phyloP scores from a whole-genome alignment of 2,113 vertebrate species.

The Struthidea cinerea region DNA sequence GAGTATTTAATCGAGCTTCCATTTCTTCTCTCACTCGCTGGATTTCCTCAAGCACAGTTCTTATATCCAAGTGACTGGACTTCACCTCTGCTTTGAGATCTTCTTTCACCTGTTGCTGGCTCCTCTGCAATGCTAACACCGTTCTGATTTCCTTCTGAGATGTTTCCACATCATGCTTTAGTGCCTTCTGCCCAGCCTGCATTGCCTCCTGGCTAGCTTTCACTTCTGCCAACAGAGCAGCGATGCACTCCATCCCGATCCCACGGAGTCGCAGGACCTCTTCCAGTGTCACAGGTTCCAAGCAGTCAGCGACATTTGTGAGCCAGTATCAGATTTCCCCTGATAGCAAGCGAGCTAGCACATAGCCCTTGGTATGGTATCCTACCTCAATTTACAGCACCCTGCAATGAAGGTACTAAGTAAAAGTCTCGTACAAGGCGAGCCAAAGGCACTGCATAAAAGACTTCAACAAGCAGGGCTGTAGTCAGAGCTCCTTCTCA shows the following conservation, averaged over 20 bases:
- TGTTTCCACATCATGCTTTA: constrained; percentile 5
- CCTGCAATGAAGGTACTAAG: neutral
- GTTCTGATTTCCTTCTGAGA: constrained; percentile 43
- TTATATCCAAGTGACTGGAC: constrained; percentile 60
- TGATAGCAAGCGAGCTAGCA: neutral
- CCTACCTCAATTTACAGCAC: neutral
- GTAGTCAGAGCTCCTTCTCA: constrained; percentile 1
- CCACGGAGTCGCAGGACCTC: neutral
- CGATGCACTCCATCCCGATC: constrained; percentile 11
- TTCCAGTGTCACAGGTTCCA: constrained; percentile 3
- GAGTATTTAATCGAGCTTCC: constrained; percentile 52
- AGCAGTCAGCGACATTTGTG: neutral
- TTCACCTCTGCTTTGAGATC: constrained; percentile 46
- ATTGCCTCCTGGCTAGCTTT: constrained; percentile 28
- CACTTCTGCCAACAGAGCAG: constrained; percentile 29
- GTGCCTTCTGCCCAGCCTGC: constrained; percentile 44
- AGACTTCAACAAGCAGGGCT: neutral
- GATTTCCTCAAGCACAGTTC: constrained; percentile 56
- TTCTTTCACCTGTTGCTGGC: constrained; percentile 59
- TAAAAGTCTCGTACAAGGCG: neutral
- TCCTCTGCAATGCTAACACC: constrained; percentile 34
- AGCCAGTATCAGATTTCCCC: neutral
- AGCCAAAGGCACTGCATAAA: neutral
- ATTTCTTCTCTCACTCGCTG: constrained; percentile 59
- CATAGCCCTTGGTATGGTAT: neutral